These are phyloP conservation scores for Eucidaris tribuloides DNA, from an alignment of 35 echinoderm and acorn worm genomes.

Conservation along the genomic window DNA sequence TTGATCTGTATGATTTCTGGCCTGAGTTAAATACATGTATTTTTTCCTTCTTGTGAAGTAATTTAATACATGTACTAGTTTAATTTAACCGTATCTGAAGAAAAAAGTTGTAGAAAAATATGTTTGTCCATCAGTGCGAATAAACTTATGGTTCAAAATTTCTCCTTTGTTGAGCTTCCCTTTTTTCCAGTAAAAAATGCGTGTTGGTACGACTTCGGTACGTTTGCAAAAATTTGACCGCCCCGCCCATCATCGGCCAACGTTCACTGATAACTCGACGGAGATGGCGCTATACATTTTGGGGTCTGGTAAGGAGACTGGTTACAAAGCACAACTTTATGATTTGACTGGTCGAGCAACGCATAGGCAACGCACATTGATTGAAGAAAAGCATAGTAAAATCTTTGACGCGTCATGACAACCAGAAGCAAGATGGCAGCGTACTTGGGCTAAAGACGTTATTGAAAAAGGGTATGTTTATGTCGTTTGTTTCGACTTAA, in stretches of 20 bases:
- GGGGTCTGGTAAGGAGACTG: not conserved
- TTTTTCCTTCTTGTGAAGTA: no score
- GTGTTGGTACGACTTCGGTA: no score
- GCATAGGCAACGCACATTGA: not conserved
- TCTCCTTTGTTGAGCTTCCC: no score
- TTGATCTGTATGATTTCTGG: no score
- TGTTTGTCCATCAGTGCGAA: no score
- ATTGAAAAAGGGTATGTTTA: not conserved
- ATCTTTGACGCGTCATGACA: constrained; percentile 27
- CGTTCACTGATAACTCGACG: not conserved
- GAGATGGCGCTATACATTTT: not conserved
- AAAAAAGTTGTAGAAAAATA: no score
- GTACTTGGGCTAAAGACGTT: not conserved
- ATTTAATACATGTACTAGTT: no score
- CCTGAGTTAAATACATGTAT: no score
- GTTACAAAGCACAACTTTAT: not conserved
- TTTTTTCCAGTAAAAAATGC: no score
- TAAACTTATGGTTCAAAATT: no score
- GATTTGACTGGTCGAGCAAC: not conserved
- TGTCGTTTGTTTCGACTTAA: not conserved
- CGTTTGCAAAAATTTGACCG: not conserved
- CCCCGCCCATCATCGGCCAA: not conserved
- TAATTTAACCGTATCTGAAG: no score
- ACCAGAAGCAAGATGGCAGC: constrained; percentile 60
- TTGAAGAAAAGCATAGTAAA: not conserved